Base-by-base conservation (phyloP, 2,888 invertebrate species). In the Pteria penguin region DNA sequence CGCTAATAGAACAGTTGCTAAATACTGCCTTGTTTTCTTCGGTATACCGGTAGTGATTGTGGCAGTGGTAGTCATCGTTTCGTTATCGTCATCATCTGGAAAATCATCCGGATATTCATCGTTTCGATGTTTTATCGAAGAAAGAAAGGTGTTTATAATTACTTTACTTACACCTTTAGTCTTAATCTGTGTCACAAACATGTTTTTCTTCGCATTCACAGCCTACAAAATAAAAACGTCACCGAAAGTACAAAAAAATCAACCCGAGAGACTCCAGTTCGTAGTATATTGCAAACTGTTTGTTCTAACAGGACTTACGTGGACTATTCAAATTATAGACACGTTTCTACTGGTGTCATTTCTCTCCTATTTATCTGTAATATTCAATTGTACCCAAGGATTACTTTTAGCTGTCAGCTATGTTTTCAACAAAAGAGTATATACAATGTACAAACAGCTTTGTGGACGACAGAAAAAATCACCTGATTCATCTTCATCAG, bases 321-420 rank as follows among this genome's bases (percentile, higher is more conserved):
- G 88, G 88, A 68, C 84, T 8, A 76, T 88, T 11, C 85, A 84
- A n/a, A 76, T 88, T n/a, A 74, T 88, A 1, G 84, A 86, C 52
- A 82, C 84, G 1, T 67, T 84, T 18, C 76, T 86, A 1, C 77
- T 82, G 1, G 63, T 82, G 27, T 78, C 80, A 2, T 71, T 78
- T 2, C 82, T 88, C 27, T 79, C 82, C 1, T 85, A 78, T 58
- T 63, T 85, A 24, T 83, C 82, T 2, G 78, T 83, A 4, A 77
- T 82, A 5, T 67, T 87, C 18, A 86, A 84, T 52, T 85, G 84
- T 0, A 71, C 81, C 14, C 86, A 87, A 65, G 88, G 88, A 11
- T 57, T 87, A 1, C 80, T 85, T 66, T 76, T 88, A 8, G 87
- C 84, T 36, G 11, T 87, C 4, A 83, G 85, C 5, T 87, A 84